phyloP scores from a whole-genome alignment of 2,797 vertebrate species.

The Rhinichthys osculus region DNA sequence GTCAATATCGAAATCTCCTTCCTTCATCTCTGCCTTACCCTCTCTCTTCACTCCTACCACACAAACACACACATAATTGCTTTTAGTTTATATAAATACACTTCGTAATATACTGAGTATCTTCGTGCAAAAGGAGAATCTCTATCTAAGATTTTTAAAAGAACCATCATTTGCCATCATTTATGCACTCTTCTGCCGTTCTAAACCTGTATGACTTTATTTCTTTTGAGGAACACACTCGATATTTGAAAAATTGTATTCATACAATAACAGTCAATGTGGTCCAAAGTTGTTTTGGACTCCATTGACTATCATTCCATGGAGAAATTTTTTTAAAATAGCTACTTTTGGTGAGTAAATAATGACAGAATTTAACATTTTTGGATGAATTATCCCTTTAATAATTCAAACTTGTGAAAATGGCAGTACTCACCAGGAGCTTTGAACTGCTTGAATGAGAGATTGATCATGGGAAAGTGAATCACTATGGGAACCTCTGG shows the following conservation, averaged over 20 bases:
- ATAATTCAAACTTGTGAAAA: neutral
- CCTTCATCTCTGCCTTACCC: constrained; percentile 75
- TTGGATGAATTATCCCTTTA: neutral
- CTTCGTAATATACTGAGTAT: neutral
- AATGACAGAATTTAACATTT: neutral
- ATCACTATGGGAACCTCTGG: constrained; percentile 79
- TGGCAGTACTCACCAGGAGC: constrained; percentile 76
- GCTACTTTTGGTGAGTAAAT: neutral
- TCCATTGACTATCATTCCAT: neutral
- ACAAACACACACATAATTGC: neutral
- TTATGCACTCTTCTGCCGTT: too few relatives aligned
- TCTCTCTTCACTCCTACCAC: constrained; percentile 75
- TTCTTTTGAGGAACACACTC: neutral
- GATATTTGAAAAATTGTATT: neutral
- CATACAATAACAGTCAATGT: neutral
- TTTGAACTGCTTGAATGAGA: constrained; percentile 79
- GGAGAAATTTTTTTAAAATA: neutral
- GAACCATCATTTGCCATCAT: neutral
- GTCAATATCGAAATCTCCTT: constrained; percentile 72
- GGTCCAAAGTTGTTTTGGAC: neutral
- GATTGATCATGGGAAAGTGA: constrained; percentile 82
- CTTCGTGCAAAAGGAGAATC: neutral
- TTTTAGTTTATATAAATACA: neutral
- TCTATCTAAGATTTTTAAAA: neutral
- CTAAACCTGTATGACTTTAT: neutral